Base-by-base conservation (phyloP, 2,888 invertebrate species). In the Monoplex corrugatus region DNA sequence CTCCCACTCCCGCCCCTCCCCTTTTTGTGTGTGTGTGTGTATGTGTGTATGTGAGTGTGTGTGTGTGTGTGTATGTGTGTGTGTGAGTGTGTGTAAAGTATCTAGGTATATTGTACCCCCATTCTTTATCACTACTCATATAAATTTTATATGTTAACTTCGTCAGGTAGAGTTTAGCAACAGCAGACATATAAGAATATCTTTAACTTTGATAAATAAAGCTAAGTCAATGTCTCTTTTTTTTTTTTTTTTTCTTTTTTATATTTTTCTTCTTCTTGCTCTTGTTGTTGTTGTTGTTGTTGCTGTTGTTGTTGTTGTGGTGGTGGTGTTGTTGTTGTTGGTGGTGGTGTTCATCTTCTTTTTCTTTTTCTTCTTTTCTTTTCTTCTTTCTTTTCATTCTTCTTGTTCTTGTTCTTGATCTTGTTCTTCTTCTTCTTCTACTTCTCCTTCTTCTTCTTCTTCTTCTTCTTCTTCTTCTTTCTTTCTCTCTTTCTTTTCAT, bases 21-120 rank as follows among this genome's bases (percentile, higher is more conserved):
- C n/a, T n/a, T n/a, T n/a, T n/a, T 57, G 57, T 57, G 57, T 57
- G 57, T 57, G 57, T 57, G 57, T 57, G 57, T 57, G 57, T 57
- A 28, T 2, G 2, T 2, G 57, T 2, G 57, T 2, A 28, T 2
- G 57, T 2, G 57, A 1, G 57, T 1, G 57, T 2, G 2, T 5
- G 57, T 2, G 57, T 57, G 16, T 16, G 16, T 57, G 57, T 57
- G 50, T 8, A 16, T 13, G 57, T 57, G 3, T 57, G 57, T 57
- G 57, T 57, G 57, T 57, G 57, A 23, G 28, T 50, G 50, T 50
- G 50, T 13, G 50, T 19, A 50, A 50, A 50, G 50, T 8, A 50
- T 50, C 19, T 8, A 13, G 50, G 50, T 19, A 50, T 50, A 13
- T 19, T 50, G 8, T 50, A n/a, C n/a, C n/a, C n/a, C n/a, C n/a